Conservation (phyloP, 2,113 vertebrate genomes). For the Psephotus haematonotus region DNA sequence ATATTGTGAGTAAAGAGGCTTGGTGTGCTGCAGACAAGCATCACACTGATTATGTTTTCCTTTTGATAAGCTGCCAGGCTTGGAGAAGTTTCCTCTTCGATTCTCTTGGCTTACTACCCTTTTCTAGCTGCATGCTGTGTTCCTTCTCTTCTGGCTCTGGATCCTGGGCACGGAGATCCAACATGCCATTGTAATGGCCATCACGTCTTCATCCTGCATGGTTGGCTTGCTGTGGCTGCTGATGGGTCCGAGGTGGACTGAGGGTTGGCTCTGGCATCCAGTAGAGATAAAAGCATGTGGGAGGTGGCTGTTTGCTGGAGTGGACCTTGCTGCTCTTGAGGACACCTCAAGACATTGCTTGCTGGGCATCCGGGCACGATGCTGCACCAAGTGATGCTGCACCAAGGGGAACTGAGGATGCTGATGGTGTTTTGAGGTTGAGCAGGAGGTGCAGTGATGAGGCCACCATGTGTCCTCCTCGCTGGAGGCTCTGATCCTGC, state of each 20-base stretch:
- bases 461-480: fast-evolving
- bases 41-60: background rate
- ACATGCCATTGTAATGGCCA: fast-evolving
- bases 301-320: background rate
- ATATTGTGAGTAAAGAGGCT: background rate
- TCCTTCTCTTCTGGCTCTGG: background rate
- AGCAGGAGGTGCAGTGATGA: background rate
- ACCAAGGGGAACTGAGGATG: fast-evolving
- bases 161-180: fast-evolving
- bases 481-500: fast-evolving
- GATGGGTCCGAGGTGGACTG: fast-evolving
- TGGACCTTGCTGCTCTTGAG: background rate
- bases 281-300: fast-evolving
- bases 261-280: background rate
- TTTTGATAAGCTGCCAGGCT: slow-evolving; percentile 12
- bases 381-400: fast-evolving
- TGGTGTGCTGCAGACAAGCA: slow-evolving; percentile 1
- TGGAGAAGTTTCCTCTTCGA: background rate
- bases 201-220: fast-evolving
- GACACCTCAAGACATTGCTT: fast-evolving
- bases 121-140: background rate
- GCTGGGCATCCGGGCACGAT: fast-evolving
- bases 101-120: background rate
- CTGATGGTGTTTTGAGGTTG: fast-evolving
- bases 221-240: background rate